phyloP scores from a whole-genome alignment of 2,113 vertebrate genomes.

The Onychostruthus taczanowskii region DNA sequence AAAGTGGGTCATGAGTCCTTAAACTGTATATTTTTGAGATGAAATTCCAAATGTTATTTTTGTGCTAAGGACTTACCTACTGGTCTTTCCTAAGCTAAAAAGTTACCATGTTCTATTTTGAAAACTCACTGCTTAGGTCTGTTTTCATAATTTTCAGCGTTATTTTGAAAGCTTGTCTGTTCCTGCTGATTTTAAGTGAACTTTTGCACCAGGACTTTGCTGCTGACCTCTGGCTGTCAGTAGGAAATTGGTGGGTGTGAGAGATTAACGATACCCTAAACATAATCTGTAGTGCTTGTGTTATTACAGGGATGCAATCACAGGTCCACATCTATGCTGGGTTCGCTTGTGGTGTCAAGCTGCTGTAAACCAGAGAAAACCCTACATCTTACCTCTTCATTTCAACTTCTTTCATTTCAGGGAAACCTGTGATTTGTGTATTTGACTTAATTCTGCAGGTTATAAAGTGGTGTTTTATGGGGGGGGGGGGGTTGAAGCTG shows the following conservation, averaged over 20 bases:
- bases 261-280: conserved; percentile 69
- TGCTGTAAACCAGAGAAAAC: conserved; percentile 15
- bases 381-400: neutral
- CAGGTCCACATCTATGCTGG: conserved; percentile 23
- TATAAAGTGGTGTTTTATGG: conserved; percentile 15
- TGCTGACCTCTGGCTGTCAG: conserved; percentile 55
- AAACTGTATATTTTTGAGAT: neutral
- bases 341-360: conserved; percentile 19
- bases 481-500: neutral
- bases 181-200: conserved; percentile 61
- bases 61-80: neutral
- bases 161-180: conserved; percentile 45
- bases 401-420: conserved; percentile 14
- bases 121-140: conserved; percentile 27
- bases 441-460: conserved; percentile 54
- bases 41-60: neutral
- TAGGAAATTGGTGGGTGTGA: conserved; percentile 73
- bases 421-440: conserved; percentile 8
- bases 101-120: neutral
- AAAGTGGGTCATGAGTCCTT: neutral
- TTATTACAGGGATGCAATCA: conserved; percentile 67
- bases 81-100: neutral
- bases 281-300: conserved; percentile 56
- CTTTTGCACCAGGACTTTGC: conserved; percentile 48
- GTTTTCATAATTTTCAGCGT: neutral